Percentiles rank a stretch among this genome's conserved stretches.
Evolutionary conservation across 1,140 invertebrate genomes (phyloP).

Genomic region (Babylonia areolata): DNA sequence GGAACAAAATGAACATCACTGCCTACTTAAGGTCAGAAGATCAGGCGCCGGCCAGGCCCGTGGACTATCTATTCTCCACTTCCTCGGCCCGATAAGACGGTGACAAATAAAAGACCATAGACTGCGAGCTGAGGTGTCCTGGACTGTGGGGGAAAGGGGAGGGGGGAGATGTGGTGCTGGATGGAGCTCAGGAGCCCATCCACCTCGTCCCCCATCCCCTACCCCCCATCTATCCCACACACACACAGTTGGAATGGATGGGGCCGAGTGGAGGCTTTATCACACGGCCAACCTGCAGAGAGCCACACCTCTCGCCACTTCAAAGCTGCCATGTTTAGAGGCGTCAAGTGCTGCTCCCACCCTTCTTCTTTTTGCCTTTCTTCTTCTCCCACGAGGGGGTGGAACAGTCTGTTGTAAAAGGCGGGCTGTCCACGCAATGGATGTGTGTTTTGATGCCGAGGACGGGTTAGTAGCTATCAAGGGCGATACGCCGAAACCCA

Average conservation of each 20-base stretch:
- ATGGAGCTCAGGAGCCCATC: too few relatives aligned
- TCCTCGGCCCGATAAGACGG: not conserved
- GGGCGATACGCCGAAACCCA: not conserved
- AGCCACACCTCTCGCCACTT: constrained; percentile 3
- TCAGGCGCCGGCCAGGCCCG: not conserved
- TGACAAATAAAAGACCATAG: not conserved
- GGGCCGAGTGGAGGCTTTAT: not conserved
- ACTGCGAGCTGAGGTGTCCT: not conserved
- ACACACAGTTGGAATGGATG: too few relatives aligned
- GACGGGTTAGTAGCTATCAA: not conserved
- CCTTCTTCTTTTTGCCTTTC: too few relatives aligned
- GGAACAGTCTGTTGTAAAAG: not conserved
- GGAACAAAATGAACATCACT: constrained; percentile 9
- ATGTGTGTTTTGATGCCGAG: constrained; percentile 9
- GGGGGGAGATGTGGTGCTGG: too few relatives aligned
- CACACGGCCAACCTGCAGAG: not conserved
- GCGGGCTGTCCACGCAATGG: not conserved
- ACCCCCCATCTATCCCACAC: too few relatives aligned
- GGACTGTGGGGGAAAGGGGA: too few relatives aligned
- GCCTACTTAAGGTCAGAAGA: constrained; percentile 2
- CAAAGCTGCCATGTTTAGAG: not conserved
- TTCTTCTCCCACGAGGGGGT: too few relatives aligned
- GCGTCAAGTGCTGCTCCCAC: not conserved
- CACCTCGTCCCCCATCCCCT: too few relatives aligned
- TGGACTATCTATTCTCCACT: constrained; percentile 1